Base-by-base conservation (phyloP, 2,113 vertebrate species). In the Festucalex cinctus region DNA sequence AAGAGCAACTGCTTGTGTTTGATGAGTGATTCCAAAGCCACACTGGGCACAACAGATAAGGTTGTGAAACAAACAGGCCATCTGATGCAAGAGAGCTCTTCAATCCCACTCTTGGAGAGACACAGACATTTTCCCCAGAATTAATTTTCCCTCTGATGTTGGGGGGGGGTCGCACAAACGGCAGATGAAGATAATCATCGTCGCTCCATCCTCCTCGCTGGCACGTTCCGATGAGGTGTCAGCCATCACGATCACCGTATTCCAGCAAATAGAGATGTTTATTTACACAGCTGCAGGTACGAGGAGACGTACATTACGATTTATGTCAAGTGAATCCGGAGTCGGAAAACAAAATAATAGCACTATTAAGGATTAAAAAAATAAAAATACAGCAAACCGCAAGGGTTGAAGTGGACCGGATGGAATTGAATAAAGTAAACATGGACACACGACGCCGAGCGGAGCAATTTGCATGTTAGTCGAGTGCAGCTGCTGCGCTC, bases 11-110 rank as follows among this genome's bases (percentile, higher is more conserved):
- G 53, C 71, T 66, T 61, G 70, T 70, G 67, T 80, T 78, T 74
- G 77, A 76, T 81, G 75, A 78, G 70, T 10, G 66, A 69, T 69
- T 80, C 71, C 68, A 77, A 76, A 65, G 57, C 71, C 59, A 43
- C 35, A n/a, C 80, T 85, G 71, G 56, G 63, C 61, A 53, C 57
- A 65, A 22, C 68, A 81, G 83, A 89, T 87, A 83, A 81, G 75
- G 65, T 63, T 69, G 63, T 16, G 75, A 80, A 82, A 87, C 80
- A 86, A 84, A 73, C 81, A 82, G 73, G 66, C 60, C 68, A 74
- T 77, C 76, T 60, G 72, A 81, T 77, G 68, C 59, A 41, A 74
- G 57, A 37, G n/a, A 54, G 69, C 71, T 79, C 78, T 86, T 70
- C 75, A 77, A 56, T 78, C 71, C 74, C 60, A 48, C 72, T 74